Conservation (phyloP, 2,888 invertebrate species). For the Petrolisthes cinctipes region DNA sequence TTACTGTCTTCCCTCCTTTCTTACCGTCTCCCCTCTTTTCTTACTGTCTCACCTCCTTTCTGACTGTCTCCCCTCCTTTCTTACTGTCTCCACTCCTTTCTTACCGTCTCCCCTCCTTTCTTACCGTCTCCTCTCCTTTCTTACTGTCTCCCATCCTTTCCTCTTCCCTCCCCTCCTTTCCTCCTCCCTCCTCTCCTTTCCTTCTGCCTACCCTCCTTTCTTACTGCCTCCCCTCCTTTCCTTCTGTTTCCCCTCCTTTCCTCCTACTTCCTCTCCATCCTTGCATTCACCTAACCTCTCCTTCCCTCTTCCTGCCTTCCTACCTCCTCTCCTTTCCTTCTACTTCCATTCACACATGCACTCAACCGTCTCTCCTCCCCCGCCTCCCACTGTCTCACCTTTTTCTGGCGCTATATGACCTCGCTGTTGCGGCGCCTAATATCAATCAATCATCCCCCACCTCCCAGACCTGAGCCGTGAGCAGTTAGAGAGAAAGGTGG, state of each 20-base stretch:
- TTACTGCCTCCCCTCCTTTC: too few species aligned
- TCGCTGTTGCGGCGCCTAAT: neutral
- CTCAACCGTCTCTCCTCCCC: too few species aligned
- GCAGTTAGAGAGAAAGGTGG: slow-evolving; percentile 72
- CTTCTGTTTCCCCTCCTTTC: neutral
- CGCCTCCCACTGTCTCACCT: neutral
- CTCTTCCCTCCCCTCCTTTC: too few species aligned
- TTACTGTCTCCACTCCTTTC: neutral
- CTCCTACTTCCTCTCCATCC: neutral
- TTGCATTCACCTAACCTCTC: neutral
- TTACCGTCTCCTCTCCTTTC: neutral
- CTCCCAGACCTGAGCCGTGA: slow-evolving; percentile 49
- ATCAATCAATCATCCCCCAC: neutral
- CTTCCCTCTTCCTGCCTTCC: neutral
- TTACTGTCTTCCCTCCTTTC: too few species aligned
- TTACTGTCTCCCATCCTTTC: too few species aligned
- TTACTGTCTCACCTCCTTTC: too few species aligned
- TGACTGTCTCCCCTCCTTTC: neutral
- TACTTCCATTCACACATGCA: too few species aligned
- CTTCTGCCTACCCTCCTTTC: too few species aligned
- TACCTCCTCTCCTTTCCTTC: too few species aligned
- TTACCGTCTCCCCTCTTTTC: too few species aligned
- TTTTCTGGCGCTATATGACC: too few species aligned
- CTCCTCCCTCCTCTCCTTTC: too few species aligned
- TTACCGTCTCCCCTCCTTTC: neutral